These are phyloP conservation scores for Oxyruncus cristatus DNA, from an alignment of 2,113 vertebrate species.

Conservation along the genomic window DNA sequence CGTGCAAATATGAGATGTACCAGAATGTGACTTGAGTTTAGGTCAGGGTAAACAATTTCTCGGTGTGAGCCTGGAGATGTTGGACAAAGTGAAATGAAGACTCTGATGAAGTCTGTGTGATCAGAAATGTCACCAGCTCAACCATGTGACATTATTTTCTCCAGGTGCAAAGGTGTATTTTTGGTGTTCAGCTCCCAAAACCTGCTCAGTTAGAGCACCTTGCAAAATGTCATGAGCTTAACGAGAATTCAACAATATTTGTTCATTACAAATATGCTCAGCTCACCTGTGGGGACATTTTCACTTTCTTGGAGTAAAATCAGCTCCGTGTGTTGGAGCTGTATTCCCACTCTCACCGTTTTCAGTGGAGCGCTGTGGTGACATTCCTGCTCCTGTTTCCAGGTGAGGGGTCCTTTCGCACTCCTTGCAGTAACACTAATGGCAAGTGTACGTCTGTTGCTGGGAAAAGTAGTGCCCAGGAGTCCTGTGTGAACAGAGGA, in stretches of 20 bases:
- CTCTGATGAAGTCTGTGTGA: neutral
- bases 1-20: neutral
- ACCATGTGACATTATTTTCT: neutral
- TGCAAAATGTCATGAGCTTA: neutral
- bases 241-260: accelerated
- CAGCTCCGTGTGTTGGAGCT: accelerated
- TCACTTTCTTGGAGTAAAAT: neutral
- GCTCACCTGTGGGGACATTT: neutral
- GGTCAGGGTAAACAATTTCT: neutral
- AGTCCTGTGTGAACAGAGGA: neutral
- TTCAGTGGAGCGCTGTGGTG: neutral
- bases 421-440: neutral
- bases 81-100: neutral
- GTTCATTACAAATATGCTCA: neutral
- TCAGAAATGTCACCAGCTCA: neutral
- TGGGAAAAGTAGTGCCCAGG: neutral
- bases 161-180: neutral
- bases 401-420: neutral
- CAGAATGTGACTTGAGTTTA: neutral
- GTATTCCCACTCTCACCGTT: accelerated
- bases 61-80: neutral
- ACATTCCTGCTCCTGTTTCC: neutral
- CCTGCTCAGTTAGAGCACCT: neutral
- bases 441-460: neutral
- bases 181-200: neutral